Evolutionary conservation across 2,797 vertebrate genomes (phyloP), one percentile per base, ranked within the genome.

Genomic region (Serranus cabrilla): DNA sequence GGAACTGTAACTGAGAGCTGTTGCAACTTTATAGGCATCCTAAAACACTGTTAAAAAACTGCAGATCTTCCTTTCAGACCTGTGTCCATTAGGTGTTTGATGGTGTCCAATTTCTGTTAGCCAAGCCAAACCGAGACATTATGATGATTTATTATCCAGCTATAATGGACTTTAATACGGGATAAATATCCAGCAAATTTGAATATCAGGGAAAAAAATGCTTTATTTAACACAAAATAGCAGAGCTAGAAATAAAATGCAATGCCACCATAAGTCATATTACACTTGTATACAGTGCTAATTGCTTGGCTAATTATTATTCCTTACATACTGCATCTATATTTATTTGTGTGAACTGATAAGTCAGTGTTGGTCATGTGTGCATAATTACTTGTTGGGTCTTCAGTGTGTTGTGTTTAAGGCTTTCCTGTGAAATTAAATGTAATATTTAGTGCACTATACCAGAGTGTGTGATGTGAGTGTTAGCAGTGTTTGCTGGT

Each of bases 11-110:
- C 20, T 64, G 70, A 84, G 76, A 81, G 55, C 37, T 16, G 1
- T 2, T 82, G 81, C 81, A 87, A 89, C 81, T 85, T 85, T 82
- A 87, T 68, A 77, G 21, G 60, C 27, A 39, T 21, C 20, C 27
- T 71, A 52, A 87, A 83, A 83, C 37, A n/a, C 51, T 64, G 37
- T 81, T 76, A 68, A 54, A 76, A 76, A 82, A 83, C 61, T 16
- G 17, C 13, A 76, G 45, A 37, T 43, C 16, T 52, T 73, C 56
- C 42, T 71, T 66, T 76, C 52, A 81, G 70, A 79, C 52, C 34
- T 54, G 20, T 65, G 39, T 74, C 70, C 79, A 74, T 89, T 86
- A 86, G 78, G 72, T 85, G 59, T 82, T 81, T 55, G 50, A 27
- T 52, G 60, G 76, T 84, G 74, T 87, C 39, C 23, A 37, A 49